Conservation (phyloP, 53 echinoderm and acorn worm species). For the Luidia sarsii region DNA sequence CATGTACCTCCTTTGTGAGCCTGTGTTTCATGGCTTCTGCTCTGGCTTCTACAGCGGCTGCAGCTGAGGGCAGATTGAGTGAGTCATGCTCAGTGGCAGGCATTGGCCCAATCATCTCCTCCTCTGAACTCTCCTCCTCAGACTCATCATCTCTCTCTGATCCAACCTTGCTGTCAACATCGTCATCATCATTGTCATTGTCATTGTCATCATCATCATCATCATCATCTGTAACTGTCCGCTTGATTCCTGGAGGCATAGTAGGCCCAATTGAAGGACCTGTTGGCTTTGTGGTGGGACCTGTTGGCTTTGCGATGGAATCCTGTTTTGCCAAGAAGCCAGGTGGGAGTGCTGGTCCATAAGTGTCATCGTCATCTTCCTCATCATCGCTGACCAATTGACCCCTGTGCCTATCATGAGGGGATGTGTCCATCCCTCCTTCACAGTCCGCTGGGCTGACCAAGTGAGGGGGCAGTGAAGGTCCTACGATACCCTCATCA, state of each 20-base stretch:
- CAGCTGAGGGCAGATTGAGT: constrained; percentile 38
- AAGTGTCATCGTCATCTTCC: neutral
- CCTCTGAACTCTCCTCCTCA: constrained; percentile 61
- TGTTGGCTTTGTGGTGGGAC: neutral
- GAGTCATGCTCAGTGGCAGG: constrained; percentile 51
- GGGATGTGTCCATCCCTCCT: too few species aligned
- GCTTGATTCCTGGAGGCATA: constrained; percentile 38
- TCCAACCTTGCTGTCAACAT: too few species aligned
- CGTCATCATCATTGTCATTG: neutral
- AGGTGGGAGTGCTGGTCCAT: constrained; percentile 30
- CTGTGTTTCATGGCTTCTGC: constrained; percentile 83
- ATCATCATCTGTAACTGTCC: neutral
- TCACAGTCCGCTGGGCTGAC: too few species aligned
- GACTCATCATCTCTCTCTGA: constrained; percentile 9
- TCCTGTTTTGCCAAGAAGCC: neutral
- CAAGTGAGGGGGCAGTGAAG: constrained; percentile 41
- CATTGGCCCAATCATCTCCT: constrained; percentile 84
- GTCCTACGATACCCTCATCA: neutral
- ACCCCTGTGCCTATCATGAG: too few species aligned
- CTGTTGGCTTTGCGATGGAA: constrained; percentile 37
- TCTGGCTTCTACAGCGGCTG: constrained; percentile 80
- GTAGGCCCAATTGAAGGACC: constrained; percentile 28
- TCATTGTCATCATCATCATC: neutral
- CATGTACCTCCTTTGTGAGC: constrained; percentile 68
- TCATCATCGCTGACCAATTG: neutral